phyloP scores from a whole-genome alignment of 2,113 vertebrate genomes.

The Sinocyclocheilus grahami region DNA sequence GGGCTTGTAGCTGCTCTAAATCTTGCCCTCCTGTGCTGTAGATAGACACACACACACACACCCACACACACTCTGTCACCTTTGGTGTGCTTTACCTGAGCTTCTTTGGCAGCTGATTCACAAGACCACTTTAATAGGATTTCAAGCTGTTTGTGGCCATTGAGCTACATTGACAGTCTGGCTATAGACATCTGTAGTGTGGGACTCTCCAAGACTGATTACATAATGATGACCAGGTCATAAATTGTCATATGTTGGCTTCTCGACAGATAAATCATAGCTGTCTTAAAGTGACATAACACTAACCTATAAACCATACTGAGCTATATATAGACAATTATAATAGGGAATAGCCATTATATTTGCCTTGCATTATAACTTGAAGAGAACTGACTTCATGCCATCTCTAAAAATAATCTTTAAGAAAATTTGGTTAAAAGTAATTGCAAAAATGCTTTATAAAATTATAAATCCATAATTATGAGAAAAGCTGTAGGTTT shows the following conservation, averaged over 20 bases:
- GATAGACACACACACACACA: background rate
- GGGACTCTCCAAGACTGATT: background rate
- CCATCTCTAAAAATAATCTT: background rate
- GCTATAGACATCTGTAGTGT: background rate
- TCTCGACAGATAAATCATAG: background rate
- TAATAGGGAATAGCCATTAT: background rate
- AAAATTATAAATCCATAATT: background rate
- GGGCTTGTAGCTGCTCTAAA: background rate
- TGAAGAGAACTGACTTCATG: background rate
- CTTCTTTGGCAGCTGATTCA: constrained; percentile 28
- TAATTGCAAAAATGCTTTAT: background rate
- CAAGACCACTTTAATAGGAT: constrained; percentile 44
- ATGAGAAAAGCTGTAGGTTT: background rate
- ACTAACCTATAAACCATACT: background rate
- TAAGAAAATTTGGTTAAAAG: background rate
- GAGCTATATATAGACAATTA: background rate
- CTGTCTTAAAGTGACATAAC: background rate
- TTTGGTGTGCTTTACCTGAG: constrained; percentile 38
- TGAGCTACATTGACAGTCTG: background rate
- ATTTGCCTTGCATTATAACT: background rate
- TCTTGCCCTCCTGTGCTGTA: constrained; percentile 5
- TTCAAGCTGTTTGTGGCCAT: constrained; percentile 12
- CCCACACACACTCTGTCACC: background rate
- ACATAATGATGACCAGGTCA: background rate
- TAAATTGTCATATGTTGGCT: background rate